Evolutionary conservation across 1,140 invertebrate genomes (phyloP).

Genomic region (Pseudomyrmex concolor): DNA sequence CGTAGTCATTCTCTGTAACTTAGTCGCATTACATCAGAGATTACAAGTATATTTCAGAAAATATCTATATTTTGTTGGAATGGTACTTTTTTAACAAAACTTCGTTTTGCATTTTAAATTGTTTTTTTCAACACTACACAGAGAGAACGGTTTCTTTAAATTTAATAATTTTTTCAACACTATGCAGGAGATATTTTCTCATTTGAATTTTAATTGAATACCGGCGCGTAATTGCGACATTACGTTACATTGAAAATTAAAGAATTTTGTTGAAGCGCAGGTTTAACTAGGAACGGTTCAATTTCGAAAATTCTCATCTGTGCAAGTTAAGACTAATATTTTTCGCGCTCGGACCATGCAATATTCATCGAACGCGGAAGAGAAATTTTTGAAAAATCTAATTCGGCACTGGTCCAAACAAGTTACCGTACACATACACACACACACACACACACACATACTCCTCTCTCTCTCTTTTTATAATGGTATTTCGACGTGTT

Average conservation of each 20-base stretch:
- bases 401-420: conserved; percentile 10
- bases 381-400: conserved; percentile 36
- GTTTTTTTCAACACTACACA: neutral
- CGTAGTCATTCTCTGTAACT: neutral
- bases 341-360: neutral
- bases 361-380: conserved; percentile 18
- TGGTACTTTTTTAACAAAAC: neutral
- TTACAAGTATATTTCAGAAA: neutral
- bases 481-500: neutral
- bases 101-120: neutral
- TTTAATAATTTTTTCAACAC: neutral
- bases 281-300: neutral
- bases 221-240: neutral
- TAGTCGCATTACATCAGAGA: neutral
- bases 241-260: conserved; percentile 19
- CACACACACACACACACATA: no score
- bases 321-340: conserved; percentile 40
- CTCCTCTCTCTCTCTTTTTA: neutral
- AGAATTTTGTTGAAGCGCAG: neutral
- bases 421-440: neutral
- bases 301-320: conserved; percentile 14
- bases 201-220: neutral
- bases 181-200: neutral
- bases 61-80: neutral
- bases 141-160: no score